phyloP scores from a whole-genome alignment of 2,888 invertebrate genomes.

The Catocala sponsa region DNA sequence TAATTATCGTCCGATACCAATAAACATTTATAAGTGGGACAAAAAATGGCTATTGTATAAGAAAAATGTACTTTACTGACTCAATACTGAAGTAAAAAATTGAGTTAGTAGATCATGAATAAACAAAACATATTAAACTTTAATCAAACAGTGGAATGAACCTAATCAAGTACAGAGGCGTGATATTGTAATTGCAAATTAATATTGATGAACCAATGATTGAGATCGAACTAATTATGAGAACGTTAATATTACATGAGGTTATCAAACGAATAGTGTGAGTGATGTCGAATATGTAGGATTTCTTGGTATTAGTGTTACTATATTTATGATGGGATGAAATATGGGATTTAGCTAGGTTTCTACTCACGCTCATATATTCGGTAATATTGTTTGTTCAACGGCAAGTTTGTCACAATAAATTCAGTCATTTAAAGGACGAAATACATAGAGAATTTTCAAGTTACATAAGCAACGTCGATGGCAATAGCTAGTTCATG shows the following conservation, averaged over 20 bases:
- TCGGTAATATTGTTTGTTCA: too few species aligned
- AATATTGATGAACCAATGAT: slow-evolving; percentile 70
- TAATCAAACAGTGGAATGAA: slow-evolving; percentile 51
- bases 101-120: slow-evolving; percentile 41
- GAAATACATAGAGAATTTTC: too few species aligned
- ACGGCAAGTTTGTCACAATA: too few species aligned
- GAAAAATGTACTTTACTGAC: slow-evolving; percentile 17
- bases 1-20: slow-evolving; percentile 40
- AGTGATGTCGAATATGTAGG: slow-evolving; percentile 22
- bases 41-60: slow-evolving; percentile 23
- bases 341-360: background rate
- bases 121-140: slow-evolving; percentile 51
- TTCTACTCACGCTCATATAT: too few species aligned
- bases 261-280: slow-evolving; percentile 48
- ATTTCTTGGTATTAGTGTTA: slow-evolving; percentile 11
- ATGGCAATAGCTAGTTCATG: too few species aligned
- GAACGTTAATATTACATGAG: slow-evolving; percentile 65
- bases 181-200: slow-evolving; percentile 71
- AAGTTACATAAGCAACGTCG: too few species aligned
- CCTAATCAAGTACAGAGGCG: slow-evolving; percentile 50
- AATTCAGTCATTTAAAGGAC: too few species aligned
- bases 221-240: slow-evolving; percentile 61
- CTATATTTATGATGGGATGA: background rate
- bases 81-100: slow-evolving; percentile 39
- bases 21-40: slow-evolving; percentile 39